A percentile compares a stretch with the other conserved stretches of the same genome.
Evolutionary conservation across 2,888 invertebrate species (phyloP).

Genomic region (Coelinius sp.): DNA sequence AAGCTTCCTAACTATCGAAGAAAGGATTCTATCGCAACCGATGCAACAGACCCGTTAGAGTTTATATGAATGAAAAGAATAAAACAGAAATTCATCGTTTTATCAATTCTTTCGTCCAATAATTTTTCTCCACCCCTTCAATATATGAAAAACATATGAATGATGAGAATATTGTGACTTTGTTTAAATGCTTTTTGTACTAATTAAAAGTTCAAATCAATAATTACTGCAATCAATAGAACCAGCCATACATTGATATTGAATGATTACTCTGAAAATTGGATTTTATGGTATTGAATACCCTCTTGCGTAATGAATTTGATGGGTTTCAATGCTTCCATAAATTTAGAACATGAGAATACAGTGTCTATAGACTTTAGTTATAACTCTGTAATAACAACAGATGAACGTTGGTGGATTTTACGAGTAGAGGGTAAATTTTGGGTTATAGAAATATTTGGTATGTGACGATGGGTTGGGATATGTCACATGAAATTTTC

Average conservation of each 20-base stretch:
- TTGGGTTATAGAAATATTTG: constrained; percentile 7
- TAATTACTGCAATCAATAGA: background rate
- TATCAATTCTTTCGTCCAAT: background rate
- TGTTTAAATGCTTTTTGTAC: no score
- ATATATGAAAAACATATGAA: no score
- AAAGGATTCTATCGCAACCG: constrained; percentile 28
- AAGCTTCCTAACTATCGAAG: constrained; percentile 33
- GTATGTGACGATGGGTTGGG: constrained; percentile 13
- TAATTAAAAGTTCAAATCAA: no score
- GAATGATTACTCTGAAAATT: background rate
- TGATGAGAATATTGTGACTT: no score
- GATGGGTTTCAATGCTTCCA: background rate
- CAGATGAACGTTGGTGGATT: background rate
- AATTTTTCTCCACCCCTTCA: no score
- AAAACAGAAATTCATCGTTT: background rate
- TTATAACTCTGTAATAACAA: background rate
- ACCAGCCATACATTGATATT: background rate
- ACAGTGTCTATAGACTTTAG: background rate
- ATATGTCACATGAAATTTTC: constrained; percentile 35
- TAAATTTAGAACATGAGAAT: background rate
- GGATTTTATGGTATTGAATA: background rate
- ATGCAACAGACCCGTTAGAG: background rate
- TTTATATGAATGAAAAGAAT: background rate
- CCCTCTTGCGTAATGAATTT: background rate
- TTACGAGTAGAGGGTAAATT: background rate